Evolutionary conservation across 2,888 invertebrate species (phyloP), one percentile per base, ranked within the genome.

Genomic region (Xiphydria camelus): DNA sequence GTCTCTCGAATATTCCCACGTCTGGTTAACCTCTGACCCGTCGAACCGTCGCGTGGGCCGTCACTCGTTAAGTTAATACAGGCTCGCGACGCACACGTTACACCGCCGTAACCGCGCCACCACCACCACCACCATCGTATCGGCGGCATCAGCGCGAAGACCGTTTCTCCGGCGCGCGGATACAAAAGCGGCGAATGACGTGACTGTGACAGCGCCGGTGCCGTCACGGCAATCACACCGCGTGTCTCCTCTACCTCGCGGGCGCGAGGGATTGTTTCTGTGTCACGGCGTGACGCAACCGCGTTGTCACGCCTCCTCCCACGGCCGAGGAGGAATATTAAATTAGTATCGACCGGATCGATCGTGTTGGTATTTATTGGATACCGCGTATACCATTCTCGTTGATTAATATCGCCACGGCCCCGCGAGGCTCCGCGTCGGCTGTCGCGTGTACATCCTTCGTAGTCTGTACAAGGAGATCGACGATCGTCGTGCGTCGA

Each of bases 11-110:
- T 58, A 63, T 70, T 70, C 71, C 67, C 71, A 68, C 68, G 68
- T 67, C 65, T 65, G 62, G 47, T 70, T 68, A 69, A 70, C 70
- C 70, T 61, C 45, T 60, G 64, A 67, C 65, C 66, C 41, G 50
- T 57, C 55, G 62, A 64, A 66, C 48, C 52, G 64, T 67, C 67
- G 70, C 69, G 71, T 71, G 68, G 70, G 70, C 61, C 59, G 66
- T 59, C 58, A 62, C 36, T 38, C 37, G 43, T 43, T 43, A 63
- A 65, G 59, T 62, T 68, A 66, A 67, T 68, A 59, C 61, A 59
- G 49, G 54, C 56, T 57, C 60, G 61, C 60, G 63, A 66, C 65
- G 61, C 50, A 51, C 54, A 26, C 14, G 26, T 26, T 26, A 26
- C 26, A n/a, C n/a, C n/a, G n/a, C n/a, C n/a, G n/a, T n/a, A n/a